Base-by-base conservation (phyloP, 2,113 vertebrate species). In the Myanophis thanlyinensis region DNA sequence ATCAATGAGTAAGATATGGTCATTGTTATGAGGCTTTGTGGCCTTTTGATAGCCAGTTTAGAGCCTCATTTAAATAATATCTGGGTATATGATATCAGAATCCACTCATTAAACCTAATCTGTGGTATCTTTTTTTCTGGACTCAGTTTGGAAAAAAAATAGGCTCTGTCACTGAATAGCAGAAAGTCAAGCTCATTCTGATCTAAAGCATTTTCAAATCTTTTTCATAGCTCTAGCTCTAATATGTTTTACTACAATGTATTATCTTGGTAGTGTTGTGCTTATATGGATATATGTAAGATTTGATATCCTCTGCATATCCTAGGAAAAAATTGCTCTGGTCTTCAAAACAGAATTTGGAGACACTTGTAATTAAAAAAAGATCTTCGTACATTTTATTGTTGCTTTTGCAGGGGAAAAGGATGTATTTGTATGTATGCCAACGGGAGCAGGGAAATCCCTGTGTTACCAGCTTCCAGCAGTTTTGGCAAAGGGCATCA, bases 401-500 rank as follows among this genome's bases (percentile, higher is more conserved):
- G 52, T 95, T 97, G 35, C 96, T 90, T 97, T 97, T 97, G 91
- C 97, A 99, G 99, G 99, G 6, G 98, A 98, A 96, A 98, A 97
- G 95, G 99, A 99, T 97, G 98, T 99, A 92, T 99, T 99, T 96
- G 98, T 99, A 35, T 99, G 99, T 96, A 99, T 99, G 99, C 99
- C 99, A 88, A 99, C 99, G 40, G 99, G 99, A 90, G 99, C 99
- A 90, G 99, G 99, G 90, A 99, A 99, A 94, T 99, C 99, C 67
- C 96, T 99, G 52, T 99, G 99, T 94, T 99, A 99, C 96, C 99
- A 99, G 97, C 98, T 99, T 51, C 99, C 99, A 91, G 99, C 99
- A 80, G 93, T 99, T 22, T 93, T 99, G 97, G 97, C 98, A 87
- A 94, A 96, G 90, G 99, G 99, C 73, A 98, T 99, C 95, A 99